Evolutionary conservation across 2,888 invertebrate species (phyloP).

Genomic region (Autographa gamma): DNA sequence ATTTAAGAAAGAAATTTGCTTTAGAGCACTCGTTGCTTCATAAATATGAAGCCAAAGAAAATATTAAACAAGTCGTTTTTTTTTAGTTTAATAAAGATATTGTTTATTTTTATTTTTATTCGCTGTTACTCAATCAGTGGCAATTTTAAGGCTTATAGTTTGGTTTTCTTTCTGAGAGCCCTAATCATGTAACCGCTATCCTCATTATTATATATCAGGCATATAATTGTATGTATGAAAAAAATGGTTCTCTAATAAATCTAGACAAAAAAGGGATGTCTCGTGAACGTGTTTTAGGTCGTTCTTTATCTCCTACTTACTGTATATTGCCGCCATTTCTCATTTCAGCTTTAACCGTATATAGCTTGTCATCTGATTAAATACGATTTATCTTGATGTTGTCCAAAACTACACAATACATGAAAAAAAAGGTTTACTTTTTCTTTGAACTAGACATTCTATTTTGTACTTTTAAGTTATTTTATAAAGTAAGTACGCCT

Average conservation of each 20-base stretch:
- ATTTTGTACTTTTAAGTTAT: not conserved
- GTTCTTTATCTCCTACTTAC: not conserved
- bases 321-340: not conserved
- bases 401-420: not conserved
- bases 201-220: too few relatives aligned
- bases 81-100: not conserved
- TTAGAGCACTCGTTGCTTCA: not conserved
- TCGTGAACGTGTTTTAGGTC: conserved; percentile 1
- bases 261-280: not conserved
- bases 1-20: not conserved
- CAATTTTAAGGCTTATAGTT: too few relatives aligned
- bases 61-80: not conserved
- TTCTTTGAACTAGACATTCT: not conserved
- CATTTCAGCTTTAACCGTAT: not conserved
- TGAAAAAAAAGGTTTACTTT: not conserved
- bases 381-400: conserved; percentile 6
- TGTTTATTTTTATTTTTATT: not conserved
- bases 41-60: not conserved
- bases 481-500: too few relatives aligned
- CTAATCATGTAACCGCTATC: too few relatives aligned
- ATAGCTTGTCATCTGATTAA: not conserved
- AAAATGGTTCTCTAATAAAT: too few relatives aligned
- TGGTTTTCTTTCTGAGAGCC: too few relatives aligned
- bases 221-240: too few relatives aligned
- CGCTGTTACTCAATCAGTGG: too few relatives aligned